Evolutionary conservation across 2,797 vertebrate genomes (phyloP).

Genomic region (Halcyon smyrnensis): DNA sequence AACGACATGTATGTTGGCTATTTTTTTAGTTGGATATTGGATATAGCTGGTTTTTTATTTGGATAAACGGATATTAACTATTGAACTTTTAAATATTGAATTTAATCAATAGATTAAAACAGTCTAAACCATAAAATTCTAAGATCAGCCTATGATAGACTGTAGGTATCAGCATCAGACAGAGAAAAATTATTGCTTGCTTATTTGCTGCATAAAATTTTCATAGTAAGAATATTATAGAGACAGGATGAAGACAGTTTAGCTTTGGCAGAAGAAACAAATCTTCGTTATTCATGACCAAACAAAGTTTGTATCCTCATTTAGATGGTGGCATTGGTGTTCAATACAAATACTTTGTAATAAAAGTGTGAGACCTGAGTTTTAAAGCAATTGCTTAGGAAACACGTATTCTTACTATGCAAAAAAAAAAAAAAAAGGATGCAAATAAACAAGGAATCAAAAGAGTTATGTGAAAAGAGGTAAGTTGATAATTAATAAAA

Average conservation of each 20-base stretch:
- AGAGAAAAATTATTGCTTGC: background rate
- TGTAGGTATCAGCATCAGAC: background rate
- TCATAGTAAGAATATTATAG: background rate
- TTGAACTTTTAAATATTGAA: background rate
- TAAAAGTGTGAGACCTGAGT: background rate
- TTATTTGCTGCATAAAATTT: background rate
- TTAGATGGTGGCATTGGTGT: background rate
- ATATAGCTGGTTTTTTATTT: background rate
- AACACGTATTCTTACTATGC: background rate
- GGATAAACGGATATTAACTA: background rate
- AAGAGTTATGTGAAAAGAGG: background rate
- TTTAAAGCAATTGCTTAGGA: background rate
- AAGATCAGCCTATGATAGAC: background rate
- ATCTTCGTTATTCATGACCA: background rate
- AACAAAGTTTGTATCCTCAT: background rate
- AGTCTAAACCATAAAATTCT: background rate
- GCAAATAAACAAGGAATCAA: background rate
- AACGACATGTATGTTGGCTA: background rate
- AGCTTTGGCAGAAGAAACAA: background rate
- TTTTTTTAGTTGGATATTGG: background rate
- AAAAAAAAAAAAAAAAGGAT: background rate
- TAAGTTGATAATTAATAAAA: background rate
- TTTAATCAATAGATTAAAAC: background rate
- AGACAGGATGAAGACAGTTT: background rate
- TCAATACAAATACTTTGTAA: background rate